These are phyloP conservation scores for Tachysurus fulvidraco DNA, from an alignment of 2,113 vertebrate genomes.

Conservation along the genomic window DNA sequence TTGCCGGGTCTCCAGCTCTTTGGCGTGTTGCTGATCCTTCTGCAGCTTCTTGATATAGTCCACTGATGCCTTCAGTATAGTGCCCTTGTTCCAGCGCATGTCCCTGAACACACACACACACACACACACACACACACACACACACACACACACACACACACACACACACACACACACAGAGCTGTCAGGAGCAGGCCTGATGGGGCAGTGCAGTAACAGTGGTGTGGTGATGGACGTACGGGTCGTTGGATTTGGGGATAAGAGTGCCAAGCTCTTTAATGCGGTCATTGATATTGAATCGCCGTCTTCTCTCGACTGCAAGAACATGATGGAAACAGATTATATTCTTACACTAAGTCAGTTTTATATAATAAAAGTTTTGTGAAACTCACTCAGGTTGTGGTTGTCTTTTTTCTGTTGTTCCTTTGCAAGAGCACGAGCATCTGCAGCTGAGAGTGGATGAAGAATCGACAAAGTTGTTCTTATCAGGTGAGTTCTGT, in stretches of 20 bases:
- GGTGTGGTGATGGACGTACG: slow-evolving; percentile 63
- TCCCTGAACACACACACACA: slow-evolving; percentile 74
- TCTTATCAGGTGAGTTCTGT: not conserved
- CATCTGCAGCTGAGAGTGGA: slow-evolving; percentile 80
- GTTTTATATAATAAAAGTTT: not conserved
- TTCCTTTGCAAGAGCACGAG: slow-evolving; percentile 90
- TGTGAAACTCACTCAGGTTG: slow-evolving; percentile 87
- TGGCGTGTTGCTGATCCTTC: slow-evolving; percentile 88
- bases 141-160: too few species aligned
- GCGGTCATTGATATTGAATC: slow-evolving; percentile 81
- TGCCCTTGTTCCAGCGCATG: slow-evolving; percentile 99
- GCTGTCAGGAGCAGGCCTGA: slow-evolving; percentile 14
- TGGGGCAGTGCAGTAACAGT: not conserved
- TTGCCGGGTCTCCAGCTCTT: slow-evolving; percentile 92
- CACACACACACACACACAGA: too few species aligned
- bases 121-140: too few species aligned
- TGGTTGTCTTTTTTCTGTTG: slow-evolving; percentile 99
- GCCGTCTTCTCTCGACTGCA: slow-evolving; percentile 75
- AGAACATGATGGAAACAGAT: not conserved
- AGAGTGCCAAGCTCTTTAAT: slow-evolving; percentile 80
- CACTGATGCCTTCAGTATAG: slow-evolving; percentile 95
- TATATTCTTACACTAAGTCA: not conserved
- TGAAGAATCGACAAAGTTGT: slow-evolving; percentile 59
- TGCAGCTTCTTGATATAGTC: slow-evolving; percentile 97
- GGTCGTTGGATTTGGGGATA: slow-evolving; percentile 80